Base-by-base conservation (phyloP, 2,888 invertebrate genomes). In the Schizotus pectinicornis region DNA sequence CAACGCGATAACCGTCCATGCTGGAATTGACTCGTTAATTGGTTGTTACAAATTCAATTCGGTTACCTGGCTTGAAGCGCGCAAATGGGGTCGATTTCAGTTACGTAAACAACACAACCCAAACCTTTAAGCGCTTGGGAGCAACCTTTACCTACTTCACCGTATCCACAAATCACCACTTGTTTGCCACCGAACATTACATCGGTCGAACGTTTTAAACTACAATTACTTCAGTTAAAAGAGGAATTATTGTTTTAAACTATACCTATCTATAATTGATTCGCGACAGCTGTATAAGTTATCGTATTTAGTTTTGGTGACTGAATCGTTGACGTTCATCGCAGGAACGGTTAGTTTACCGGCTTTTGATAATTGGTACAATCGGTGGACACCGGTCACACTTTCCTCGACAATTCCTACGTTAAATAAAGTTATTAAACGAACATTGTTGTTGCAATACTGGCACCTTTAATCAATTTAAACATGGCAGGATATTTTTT, bases 181-280 rank as follows among this genome's bases (percentile, higher is more conserved):
- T 96, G 96, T 76, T 98, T 97, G 0, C 98, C 98, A 9, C 96
- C 97, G 77, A 98, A 96, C 98, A 98, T 98, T 7, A 97, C 88
- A 75, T 98, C 98, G 3, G 95, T 95, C 33, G 94, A 93, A 60
- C 95, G 85, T 79, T 95, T 95, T 59, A 85, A 78, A 67, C 85
- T 83, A 62, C 53, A 67, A 22, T 22, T 22, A n/a, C 12, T 42
- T 30, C 42, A 54, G 33, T 30, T 32, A 22, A 22, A 22, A 22
- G 22, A 22, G 5, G 5, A 3, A 3, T 22, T 22, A 5, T 22
- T 22, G 5, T 22, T 22, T 22, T 22, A 22, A 3, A 22, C 5
- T 22, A 22, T 76, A 87, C 89, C 90, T 90, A 79, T 94, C 94
- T 73, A 94, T 86, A 70, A 94, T 92, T 52, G 92, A 92, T 81